A percentile compares a stretch with the other conserved stretches of the same genome.
phyloP scores from a whole-genome alignment of 37 sponge, comb jelly and placozoan species.

The Eunapius fragilis region DNA sequence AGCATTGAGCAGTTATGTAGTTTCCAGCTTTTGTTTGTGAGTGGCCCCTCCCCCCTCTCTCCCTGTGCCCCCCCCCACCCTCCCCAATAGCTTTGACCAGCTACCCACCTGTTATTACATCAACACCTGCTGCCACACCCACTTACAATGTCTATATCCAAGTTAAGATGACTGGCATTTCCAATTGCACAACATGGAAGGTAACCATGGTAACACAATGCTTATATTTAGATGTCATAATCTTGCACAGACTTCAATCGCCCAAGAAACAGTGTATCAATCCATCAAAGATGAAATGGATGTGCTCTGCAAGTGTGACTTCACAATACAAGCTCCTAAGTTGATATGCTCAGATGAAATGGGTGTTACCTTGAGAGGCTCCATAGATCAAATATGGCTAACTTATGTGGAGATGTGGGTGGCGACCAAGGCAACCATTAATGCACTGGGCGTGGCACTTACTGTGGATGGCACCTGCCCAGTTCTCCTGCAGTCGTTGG shows the following conservation, averaged over 20 bases:
- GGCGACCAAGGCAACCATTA: not conserved
- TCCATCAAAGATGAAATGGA: not conserved
- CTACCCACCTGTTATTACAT: not conserved
- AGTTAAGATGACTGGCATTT: not conserved
- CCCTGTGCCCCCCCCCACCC: too few relatives aligned
- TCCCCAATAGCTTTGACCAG: too few relatives aligned
- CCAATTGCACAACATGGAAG: not conserved
- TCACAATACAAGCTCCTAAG: not conserved
- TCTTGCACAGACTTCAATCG: not conserved
- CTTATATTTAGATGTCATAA: not conserved
- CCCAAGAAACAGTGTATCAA: not conserved
- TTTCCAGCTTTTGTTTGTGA: too few relatives aligned
- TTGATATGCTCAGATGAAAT: not conserved
- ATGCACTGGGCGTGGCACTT: not conserved
- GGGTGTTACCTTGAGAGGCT: not conserved
- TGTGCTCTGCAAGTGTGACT: not conserved
- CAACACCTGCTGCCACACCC: not conserved
- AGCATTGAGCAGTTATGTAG: too few relatives aligned
- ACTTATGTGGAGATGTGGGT: not conserved
- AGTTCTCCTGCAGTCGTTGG: not conserved
- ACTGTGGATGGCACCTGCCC: not conserved
- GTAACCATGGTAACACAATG: not conserved
- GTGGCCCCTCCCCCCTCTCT: too few relatives aligned
- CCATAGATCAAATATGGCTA: not conserved
- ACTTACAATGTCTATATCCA: not conserved